phyloP scores from a whole-genome alignment of 1,140 invertebrate genomes.

The Cotesia typhae region DNA sequence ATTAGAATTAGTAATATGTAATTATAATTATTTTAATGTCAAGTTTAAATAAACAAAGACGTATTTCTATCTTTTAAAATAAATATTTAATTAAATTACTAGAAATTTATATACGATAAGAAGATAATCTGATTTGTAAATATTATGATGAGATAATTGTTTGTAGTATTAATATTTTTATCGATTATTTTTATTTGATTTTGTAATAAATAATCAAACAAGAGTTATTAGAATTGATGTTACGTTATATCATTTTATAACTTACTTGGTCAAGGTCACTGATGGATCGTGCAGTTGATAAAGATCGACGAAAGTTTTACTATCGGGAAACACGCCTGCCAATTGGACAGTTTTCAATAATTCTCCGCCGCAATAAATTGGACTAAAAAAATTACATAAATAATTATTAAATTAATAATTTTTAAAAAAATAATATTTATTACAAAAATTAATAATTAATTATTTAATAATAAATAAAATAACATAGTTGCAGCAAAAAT shows the following conservation, averaged over 20 bases:
- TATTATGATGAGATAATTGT: not conserved
- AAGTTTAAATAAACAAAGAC: too few relatives aligned
- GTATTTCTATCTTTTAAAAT: too few relatives aligned
- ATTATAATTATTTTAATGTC: too few relatives aligned
- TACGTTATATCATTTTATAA: slow-evolving; percentile 32
- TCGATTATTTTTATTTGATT: too few relatives aligned
- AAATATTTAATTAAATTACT: not conserved
- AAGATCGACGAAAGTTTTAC: slow-evolving; percentile 93
- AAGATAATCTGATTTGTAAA: slow-evolving; percentile 4
- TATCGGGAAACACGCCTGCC: slow-evolving; percentile 80
- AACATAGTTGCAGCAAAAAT: too few relatives aligned
- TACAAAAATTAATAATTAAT: too few relatives aligned
- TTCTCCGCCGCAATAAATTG: slow-evolving; percentile 85
- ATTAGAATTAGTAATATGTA: too few relatives aligned
- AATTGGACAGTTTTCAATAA: slow-evolving; percentile 85
- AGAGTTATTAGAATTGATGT: too few relatives aligned
- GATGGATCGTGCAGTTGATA: slow-evolving; percentile 76
- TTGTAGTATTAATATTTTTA: too few relatives aligned
- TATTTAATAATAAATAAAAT: too few relatives aligned
- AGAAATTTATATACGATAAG: slow-evolving; percentile 3
- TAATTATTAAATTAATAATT: not conserved
- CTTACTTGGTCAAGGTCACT: slow-evolving; percentile 70
- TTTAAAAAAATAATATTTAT: not conserved
- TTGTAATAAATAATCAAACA: too few relatives aligned
- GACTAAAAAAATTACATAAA: slow-evolving; percentile 60